Evolutionary conservation across 2,888 invertebrate genomes (phyloP), one percentile per base, ranked within the genome.

Genomic region (Glaucopsyche alexis): DNA sequence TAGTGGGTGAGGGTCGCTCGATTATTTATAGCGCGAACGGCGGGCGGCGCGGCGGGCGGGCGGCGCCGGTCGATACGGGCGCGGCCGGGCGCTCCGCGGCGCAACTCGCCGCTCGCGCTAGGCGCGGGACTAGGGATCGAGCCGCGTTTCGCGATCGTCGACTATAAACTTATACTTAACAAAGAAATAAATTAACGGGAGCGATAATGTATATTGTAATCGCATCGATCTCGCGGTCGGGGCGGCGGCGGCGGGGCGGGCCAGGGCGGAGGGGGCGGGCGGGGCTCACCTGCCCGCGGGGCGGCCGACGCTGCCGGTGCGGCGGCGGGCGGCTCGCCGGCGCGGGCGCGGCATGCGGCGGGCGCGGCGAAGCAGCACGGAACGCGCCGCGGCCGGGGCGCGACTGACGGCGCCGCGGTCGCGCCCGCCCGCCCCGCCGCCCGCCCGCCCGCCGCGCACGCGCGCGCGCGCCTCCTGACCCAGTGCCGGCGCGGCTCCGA

Each of bases 1-100:
- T 84, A 87, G 87, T 84, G 81, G 88, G 88, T 87, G 87, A 89
- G 87, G 88, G 88, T 86, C 89, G 83, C 76, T 75, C 75, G 79
- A 74, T 81, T 88, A 88, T 87, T 85, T 83, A 85, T 88, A 88
- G 87, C 85, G 81, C 82, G 85, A 78, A 79, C 85, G 82, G 82
- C 79, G 73, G 74, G 73, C 74, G 77, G 74, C 73, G 73, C 73
- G 74, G 73, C 76, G 76, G 73, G 74, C 78, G 71, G 72, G 74
- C 72, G 76, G 70, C 77, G 72, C 16, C 76, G 76, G 73, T 77
- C 52, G 75, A 77, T 72, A 72, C 71, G 75, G 55, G 76, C 77
- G 72, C 71, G 72, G 70, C 74, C 75, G 60, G 75, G 71, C 40
- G 75, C 75, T 72, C 71, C 76, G 72, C 42, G 7, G 42, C 42